phyloP scores from a whole-genome alignment of 2,113 vertebrate species.

The Mustela lutreola region DNA sequence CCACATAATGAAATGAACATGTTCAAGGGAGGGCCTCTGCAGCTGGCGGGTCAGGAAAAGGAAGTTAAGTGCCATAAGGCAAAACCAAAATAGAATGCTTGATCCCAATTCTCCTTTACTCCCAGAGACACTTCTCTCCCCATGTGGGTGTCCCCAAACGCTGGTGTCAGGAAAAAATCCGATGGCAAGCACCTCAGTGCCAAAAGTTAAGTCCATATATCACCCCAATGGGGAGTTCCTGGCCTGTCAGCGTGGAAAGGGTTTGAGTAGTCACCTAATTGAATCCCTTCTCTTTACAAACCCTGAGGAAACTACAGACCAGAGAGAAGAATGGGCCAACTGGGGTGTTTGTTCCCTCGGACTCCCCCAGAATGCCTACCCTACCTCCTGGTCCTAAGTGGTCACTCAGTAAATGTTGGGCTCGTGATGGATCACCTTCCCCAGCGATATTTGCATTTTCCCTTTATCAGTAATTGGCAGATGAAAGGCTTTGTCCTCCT shows the following conservation, averaged over 20 bases:
- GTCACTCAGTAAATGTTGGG: slow-evolving; percentile 78
- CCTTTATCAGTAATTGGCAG: slow-evolving; percentile 85
- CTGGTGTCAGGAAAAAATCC: slow-evolving; percentile 17
- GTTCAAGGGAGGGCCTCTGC: background rate
- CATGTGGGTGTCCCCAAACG: background rate
- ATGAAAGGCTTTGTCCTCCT: slow-evolving; percentile 84
- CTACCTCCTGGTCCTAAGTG: slow-evolving; percentile 55
- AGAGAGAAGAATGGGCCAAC: slow-evolving; percentile 58
- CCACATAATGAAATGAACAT: background rate
- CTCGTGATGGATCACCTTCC: slow-evolving; percentile 80
- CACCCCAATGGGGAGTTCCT: slow-evolving; percentile 8
- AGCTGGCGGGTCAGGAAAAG: background rate
- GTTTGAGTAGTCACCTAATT: slow-evolving; percentile 59
- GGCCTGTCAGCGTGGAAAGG: slow-evolving; percentile 43
- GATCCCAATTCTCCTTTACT: background rate
- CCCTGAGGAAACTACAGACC: slow-evolving; percentile 17
- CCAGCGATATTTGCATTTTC: slow-evolving; percentile 82
- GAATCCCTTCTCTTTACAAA: slow-evolving; percentile 64
- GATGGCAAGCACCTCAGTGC: background rate
- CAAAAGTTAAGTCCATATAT: slow-evolving; percentile 59
- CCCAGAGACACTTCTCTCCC: background rate
- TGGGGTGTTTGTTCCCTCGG: slow-evolving; percentile 19
- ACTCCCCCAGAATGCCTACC: slow-evolving; percentile 60
- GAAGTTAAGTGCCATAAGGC: background rate
- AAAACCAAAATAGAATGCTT: background rate